phyloP scores from a whole-genome alignment of 2,797 vertebrate genomes.

The Clarias laeviceps region DNA sequence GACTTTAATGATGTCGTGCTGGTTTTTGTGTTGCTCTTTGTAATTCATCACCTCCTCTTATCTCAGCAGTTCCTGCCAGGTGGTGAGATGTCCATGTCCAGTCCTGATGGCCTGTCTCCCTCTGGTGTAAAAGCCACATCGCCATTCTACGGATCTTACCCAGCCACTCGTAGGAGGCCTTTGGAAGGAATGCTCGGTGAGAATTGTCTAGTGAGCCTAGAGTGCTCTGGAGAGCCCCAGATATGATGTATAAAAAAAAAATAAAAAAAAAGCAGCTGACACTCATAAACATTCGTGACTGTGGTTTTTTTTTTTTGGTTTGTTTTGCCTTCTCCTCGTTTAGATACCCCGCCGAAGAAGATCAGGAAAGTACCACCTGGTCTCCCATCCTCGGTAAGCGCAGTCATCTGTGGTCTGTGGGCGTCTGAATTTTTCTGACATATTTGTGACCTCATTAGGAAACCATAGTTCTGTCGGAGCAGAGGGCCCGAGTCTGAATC shows the following conservation, averaged over 20 bases:
- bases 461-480: slow-evolving; percentile 3
- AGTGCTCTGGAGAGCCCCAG: no score
- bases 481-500: slow-evolving; percentile 31
- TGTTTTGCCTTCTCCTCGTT: slow-evolving; percentile 54
- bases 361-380: slow-evolving; percentile 96
- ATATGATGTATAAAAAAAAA: not conserved
- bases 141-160: slow-evolving; percentile 85
- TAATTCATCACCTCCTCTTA: not conserved
- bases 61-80: slow-evolving; percentile 78
- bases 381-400: slow-evolving; percentile 88
- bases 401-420: slow-evolving; percentile 9
- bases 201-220: slow-evolving; percentile 36
- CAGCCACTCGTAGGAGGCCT: slow-evolving; percentile 81
- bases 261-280: no score
- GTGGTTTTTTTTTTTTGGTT: not conserved
- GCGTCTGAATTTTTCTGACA: slow-evolving; percentile 30
- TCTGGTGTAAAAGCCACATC: slow-evolving; percentile 82
- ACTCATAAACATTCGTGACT: not conserved
- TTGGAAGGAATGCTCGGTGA: slow-evolving; percentile 85
- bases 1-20: not conserved
- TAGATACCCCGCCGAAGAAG: slow-evolving; percentile 93
- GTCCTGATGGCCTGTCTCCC: slow-evolving; percentile 83
- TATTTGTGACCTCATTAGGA: slow-evolving; percentile 40
- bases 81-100: slow-evolving; percentile 84
- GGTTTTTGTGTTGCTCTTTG: not conserved